Evolutionary conservation across 2,888 invertebrate species (phyloP), one percentile per base, ranked within the genome.

Genomic region (Drosophila rellima): DNA sequence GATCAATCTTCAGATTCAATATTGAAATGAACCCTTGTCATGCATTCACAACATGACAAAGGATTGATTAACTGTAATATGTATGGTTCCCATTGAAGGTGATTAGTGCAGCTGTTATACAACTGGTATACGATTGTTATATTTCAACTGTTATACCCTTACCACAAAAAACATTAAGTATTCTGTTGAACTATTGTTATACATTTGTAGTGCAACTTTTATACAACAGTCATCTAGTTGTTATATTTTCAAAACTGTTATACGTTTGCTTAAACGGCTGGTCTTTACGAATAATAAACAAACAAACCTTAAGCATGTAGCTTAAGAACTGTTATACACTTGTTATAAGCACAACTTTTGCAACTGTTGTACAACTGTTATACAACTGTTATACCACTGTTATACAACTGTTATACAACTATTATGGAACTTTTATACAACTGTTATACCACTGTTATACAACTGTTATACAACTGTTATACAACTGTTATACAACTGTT

Each of bases 91-190:
- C 51, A 40, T 20, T 20, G 7, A 23, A 33, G 2, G 15, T 23
- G 51, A 15, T 42, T 35, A 67, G 55, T 52, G 29, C 42, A 61
- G 15, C 15, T 68, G 60, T 67, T 59, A 39, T 29, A 45, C 33
- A 44, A 39, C 7, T 26, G 26, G 2, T 26, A 26, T 26, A 26
- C 26, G 11, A 42, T 35, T 70, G 54, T 39, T 56, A 51, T 40
- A 42, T 45, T 10, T 5, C n/a, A 26, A 15, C 15, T 35, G 18
- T 39, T 48, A 57, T 18, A 35, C 42, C 8, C 13, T n/a, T 11
- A 35, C n/a, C 1, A 2, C n/a, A 26, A 15, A 26, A 1, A 1
- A 44, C 23, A n/a, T 13, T 42, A 2, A 8, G 26, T 45, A 26
- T 15, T 3, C 26, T n/a, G 26, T 37, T 33, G 35, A 40, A 45